A percentile compares a stretch with the other conserved stretches of the same genome.
These are phyloP conservation scores for Anthopleura xanthogrammica DNA, from an alignment of 92 coral and sea anemone genomes.

Conservation along the genomic window DNA sequence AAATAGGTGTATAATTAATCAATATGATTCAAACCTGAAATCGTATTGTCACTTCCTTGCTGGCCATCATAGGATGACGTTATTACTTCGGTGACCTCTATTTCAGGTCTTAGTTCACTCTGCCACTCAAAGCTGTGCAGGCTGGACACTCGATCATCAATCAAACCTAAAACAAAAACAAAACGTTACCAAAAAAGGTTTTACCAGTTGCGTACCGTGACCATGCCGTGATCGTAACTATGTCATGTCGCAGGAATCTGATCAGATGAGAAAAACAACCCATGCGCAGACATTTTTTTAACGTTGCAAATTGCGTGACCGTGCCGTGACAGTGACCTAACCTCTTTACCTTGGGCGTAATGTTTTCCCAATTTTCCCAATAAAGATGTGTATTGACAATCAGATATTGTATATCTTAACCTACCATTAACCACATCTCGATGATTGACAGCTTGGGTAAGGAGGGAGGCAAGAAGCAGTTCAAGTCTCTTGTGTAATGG, in stretches of 20 bases:
- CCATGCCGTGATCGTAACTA: not conserved
- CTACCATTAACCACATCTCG: constrained; percentile 78
- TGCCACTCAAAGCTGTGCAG: constrained; percentile 88
- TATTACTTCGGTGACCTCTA: constrained; percentile 50
- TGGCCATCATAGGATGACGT: constrained; percentile 31
- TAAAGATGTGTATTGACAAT: too few species aligned
- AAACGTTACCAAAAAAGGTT: too few species aligned
- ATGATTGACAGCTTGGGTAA: constrained; percentile 67
- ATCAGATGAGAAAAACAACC: too few species aligned
- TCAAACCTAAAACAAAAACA: constrained; percentile 29
- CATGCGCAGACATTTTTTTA: too few species aligned
- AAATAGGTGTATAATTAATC: too few species aligned
- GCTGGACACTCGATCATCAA: constrained; percentile 39
- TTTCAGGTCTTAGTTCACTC: constrained; percentile 74
- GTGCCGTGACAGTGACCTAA: not conserved
- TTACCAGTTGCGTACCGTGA: not conserved
- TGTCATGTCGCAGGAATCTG: not conserved
- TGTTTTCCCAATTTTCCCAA: too few species aligned
- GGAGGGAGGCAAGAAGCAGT: constrained; percentile 50
- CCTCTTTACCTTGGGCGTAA: not conserved
- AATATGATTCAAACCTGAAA: not conserved
- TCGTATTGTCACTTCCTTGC: not conserved
- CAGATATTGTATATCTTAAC: constrained; percentile 8
- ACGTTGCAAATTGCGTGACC: not conserved
- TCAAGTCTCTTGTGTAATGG: constrained; percentile 46